Percentiles rank a stretch among this genome's conserved stretches.
Evolutionary conservation across 2,888 invertebrate genomes (phyloP).

Genomic region (Alloscopus bannaensis): DNA sequence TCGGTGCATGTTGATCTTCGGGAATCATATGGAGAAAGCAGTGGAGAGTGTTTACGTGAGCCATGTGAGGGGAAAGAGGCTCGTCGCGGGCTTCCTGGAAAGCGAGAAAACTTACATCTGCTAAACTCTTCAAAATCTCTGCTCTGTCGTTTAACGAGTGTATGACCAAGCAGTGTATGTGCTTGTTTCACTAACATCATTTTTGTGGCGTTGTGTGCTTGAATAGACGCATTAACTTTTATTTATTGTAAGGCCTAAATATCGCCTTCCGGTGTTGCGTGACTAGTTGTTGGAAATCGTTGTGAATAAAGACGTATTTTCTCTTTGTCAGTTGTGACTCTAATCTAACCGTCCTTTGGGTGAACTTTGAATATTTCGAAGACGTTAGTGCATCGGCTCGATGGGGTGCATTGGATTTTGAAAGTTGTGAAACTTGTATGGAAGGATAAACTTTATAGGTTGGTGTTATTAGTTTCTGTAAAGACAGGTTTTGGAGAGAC

Average conservation of each 20-base stretch:
- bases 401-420: too few species aligned
- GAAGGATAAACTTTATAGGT: too few species aligned
- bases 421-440: too few species aligned
- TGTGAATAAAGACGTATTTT: too few species aligned
- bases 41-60: constrained; percentile 33
- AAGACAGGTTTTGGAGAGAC: too few species aligned
- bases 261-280: too few species aligned
- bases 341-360: too few species aligned
- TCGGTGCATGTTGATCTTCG: not conserved
- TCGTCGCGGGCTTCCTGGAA: constrained; percentile 59
- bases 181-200: constrained; percentile 41
- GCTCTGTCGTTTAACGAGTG: constrained; percentile 41
- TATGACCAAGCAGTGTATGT: constrained; percentile 57
- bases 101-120: constrained; percentile 59
- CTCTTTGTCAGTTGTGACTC: too few species aligned
- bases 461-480: too few species aligned
- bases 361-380: too few species aligned
- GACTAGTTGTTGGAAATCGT: too few species aligned
- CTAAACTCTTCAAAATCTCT: constrained; percentile 17
- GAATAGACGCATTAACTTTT: constrained; percentile 19
- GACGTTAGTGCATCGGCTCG: too few species aligned
- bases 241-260: constrained; percentile 22
- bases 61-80: constrained; percentile 57
- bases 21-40: constrained; percentile 31
- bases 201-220: constrained; percentile 35